Conservation (phyloP, 1,140 invertebrate species). For the Zaprionus vittiger region DNA sequence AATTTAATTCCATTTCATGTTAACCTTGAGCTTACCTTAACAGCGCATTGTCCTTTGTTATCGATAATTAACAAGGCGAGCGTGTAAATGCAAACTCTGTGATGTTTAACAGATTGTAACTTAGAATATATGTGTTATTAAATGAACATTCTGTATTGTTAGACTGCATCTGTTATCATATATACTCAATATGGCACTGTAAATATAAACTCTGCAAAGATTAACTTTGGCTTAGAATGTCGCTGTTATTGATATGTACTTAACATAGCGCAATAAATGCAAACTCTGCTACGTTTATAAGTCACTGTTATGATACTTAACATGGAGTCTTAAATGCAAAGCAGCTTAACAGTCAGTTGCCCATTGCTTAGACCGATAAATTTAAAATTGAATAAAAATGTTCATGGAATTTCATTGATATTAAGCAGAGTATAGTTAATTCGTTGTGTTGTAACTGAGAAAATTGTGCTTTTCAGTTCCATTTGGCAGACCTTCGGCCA, state of each 20-base stretch:
- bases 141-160: too few relatives aligned
- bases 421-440: neutral
- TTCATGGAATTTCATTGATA: accelerated
- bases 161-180: too few relatives aligned
- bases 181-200: too few relatives aligned
- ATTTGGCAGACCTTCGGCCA: neutral
- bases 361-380: accelerated
- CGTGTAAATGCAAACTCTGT: too few relatives aligned
- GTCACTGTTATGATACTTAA: too few relatives aligned
- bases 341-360: neutral
- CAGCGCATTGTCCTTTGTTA: neutral
- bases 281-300: neutral
- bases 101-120: too few relatives aligned
- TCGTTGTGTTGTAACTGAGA: neutral
- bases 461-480: neutral
- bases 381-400: neutral
- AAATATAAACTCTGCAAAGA: neutral
- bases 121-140: too few relatives aligned
- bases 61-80: too few relatives aligned
- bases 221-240: too few relatives aligned
- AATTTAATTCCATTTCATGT: neutral
- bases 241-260: too few relatives aligned
- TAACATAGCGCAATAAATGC: neutral
- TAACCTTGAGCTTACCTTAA: neutral
- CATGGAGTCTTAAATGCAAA: too few relatives aligned